Base-by-base conservation (phyloP, 2,888 invertebrate genomes). In the Morinoia aosen region DNA sequence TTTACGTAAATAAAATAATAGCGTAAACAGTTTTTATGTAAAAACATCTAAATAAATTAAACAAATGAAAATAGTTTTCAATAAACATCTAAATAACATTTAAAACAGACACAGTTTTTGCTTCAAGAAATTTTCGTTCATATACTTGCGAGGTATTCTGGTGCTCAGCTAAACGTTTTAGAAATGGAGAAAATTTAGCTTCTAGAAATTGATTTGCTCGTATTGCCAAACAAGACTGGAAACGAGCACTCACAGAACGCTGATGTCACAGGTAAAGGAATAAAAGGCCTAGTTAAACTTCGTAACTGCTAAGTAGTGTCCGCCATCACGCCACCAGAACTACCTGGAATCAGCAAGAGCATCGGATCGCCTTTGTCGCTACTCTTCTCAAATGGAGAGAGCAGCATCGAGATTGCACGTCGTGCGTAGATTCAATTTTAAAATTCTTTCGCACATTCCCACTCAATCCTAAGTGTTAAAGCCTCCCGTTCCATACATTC, bases 371-470 rank as follows among this genome's bases (percentile, higher is more conserved):
- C 76, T 33, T 19, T 33, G 19, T 76, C 48, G 76, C 76, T 33
- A 76, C 76, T 76, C 76, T 76, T 33, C 76, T 76, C 76, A 33
- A 76, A 76, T 33, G 33, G 33, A 10, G 33, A 10, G 33, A 8
- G 33, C 76, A 33, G 76, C 16, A 2, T 1, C 33, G 25, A 76
- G 76, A 76, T 76, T 76, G 76, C 25, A 33, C 76, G 33, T 76
- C 33, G 76, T 76, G 76, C 25, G 76, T 76, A 76, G 76, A 76
- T 76, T 76, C 76, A 76, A 76, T 76, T 76, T 76, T 76, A 76
- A 76, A 76, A 76, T 76, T 76, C 76, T 76, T 76, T 76, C 76
- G 76, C 76, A 76, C 76, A 76, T 76, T 76, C 61, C 76, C 76
- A 76, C 76, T 76, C 76, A 76, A 76, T 76, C 76, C 76, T 10